A percentile compares a stretch with the other conserved stretches of the same genome.
phyloP scores from a whole-genome alignment of 1,140 invertebrate genomes.

The Danaus melanippus region DNA sequence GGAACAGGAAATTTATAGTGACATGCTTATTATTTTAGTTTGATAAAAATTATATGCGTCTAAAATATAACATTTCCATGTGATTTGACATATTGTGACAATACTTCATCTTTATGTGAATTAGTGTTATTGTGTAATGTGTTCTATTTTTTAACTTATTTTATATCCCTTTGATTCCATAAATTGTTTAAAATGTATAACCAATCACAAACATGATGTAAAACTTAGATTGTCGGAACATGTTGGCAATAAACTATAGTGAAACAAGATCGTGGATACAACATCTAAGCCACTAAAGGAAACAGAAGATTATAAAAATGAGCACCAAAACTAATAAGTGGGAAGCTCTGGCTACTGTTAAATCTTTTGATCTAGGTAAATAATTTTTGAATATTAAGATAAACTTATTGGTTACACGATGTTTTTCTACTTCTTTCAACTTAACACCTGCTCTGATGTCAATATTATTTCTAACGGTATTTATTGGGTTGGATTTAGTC shows the following conservation, averaged over 20 bases:
- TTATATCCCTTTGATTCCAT: conserved; percentile 1
- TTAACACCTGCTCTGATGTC: too few species aligned
- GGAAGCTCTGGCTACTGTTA: conserved; percentile 55
- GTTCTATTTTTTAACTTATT: conserved; percentile 6
- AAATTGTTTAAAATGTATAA: conserved; percentile 8
- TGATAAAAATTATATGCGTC: background rate
- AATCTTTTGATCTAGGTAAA: conserved; percentile 59
- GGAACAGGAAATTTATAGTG: too few species aligned
- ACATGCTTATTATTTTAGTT: background rate
- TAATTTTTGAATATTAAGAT: background rate
- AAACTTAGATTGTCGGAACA: conserved; percentile 25
- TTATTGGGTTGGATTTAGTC: too few species aligned
- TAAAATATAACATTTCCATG: conserved; percentile 1
- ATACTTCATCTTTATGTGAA: conserved; percentile 8
- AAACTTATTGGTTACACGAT: too few species aligned
- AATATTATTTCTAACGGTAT: too few species aligned
- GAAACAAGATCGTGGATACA: conserved; percentile 48
- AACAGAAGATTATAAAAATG: conserved; percentile 24
- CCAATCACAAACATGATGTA: background rate
- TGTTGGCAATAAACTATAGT: conserved; percentile 34
- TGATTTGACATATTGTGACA: conserved; percentile 1
- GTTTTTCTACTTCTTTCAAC: too few species aligned
- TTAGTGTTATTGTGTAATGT: conserved; percentile 6
- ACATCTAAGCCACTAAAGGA: conserved; percentile 28
- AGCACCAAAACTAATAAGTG: conserved; percentile 46